These are phyloP conservation scores for Ariopsis seemanni DNA, from an alignment of 2,113 vertebrate species.

Conservation along the genomic window DNA sequence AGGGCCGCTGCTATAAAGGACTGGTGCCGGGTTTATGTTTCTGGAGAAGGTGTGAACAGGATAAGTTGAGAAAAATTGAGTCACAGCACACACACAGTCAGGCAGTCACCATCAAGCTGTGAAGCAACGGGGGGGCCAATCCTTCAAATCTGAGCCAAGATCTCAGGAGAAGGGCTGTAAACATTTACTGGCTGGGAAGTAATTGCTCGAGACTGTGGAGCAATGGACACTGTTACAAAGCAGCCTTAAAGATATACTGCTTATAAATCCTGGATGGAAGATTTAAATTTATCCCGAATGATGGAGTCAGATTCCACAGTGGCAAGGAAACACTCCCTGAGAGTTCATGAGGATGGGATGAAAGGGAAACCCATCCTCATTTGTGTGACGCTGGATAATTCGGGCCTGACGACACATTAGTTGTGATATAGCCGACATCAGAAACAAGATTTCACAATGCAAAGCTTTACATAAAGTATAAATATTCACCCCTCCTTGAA, in stretches of 20 bases:
- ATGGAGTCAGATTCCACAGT: background rate
- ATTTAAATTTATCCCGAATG: background rate
- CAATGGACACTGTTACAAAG: background rate
- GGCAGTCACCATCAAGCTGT: slow-evolving; percentile 68
- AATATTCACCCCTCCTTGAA: background rate
- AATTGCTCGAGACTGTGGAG: slow-evolving; percentile 57
- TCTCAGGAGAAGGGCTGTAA: slow-evolving; percentile 68
- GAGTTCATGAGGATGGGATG: background rate
- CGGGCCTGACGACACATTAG: background rate
- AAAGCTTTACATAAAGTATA: background rate
- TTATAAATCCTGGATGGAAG: background rate
- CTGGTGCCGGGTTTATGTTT: slow-evolving; percentile 37
- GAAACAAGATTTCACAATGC: background rate
- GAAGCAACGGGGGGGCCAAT: slow-evolving; percentile 67
- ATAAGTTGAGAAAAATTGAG: slow-evolving; percentile 63
- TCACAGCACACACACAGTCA: slow-evolving; percentile 64
- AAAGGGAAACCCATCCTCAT: background rate
- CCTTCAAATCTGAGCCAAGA: slow-evolving; percentile 69
- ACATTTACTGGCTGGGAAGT: slow-evolving; percentile 72
- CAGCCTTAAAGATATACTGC: background rate
- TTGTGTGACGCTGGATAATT: background rate
- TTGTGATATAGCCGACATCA: background rate
- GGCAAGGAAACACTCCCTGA: background rate
- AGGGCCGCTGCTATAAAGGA: background rate
- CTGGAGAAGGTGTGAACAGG: slow-evolving; percentile 11